A percentile compares a stretch with the other conserved stretches of the same genome.
phyloP scores from a whole-genome alignment of 2,888 invertebrate genomes.

The Cephus pulcher region DNA sequence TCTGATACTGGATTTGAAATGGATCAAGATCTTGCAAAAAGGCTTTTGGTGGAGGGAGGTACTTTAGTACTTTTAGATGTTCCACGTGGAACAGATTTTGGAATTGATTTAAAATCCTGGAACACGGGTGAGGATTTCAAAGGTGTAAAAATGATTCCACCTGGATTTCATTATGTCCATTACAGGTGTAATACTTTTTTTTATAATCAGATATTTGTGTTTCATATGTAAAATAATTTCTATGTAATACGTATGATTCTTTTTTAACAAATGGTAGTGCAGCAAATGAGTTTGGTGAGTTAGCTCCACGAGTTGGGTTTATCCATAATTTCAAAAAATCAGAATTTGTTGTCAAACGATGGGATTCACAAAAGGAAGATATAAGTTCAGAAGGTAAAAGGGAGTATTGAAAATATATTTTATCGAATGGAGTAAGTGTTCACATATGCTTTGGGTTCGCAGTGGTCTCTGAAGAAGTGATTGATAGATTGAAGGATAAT shows the following conservation, averaged over 20 bases:
- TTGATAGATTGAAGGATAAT: conserved; percentile 76
- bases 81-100: conserved; percentile 93
- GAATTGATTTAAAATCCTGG: conserved; percentile 94
- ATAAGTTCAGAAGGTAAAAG: conserved; percentile 69
- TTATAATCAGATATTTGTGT: conserved; percentile 19
- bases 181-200: conserved; percentile 75
- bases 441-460: conserved; percentile 19
- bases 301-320: conserved; percentile 80
- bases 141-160: conserved; percentile 99
- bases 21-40: conserved; percentile 81
- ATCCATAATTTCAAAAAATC: conserved; percentile 84
- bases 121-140: conserved; percentile 90
- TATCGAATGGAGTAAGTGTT: conserved; percentile 28
- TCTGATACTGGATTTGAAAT: conserved; percentile 67
- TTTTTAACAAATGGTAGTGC: conserved; percentile 61
- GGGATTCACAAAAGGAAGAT: conserved; percentile 85
- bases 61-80: conserved; percentile 87
- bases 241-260: not conserved
- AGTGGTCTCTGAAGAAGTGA: conserved; percentile 74
- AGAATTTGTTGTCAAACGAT: conserved; percentile 89
- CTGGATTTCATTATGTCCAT: conserved; percentile 94
- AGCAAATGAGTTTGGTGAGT: conserved; percentile 67
- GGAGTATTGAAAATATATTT: conserved; percentile 56
- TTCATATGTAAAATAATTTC: conserved; percentile 13
- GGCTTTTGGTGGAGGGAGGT: conserved; percentile 83